These are phyloP conservation scores for Conger conger DNA, from an alignment of 2,113 vertebrate genomes.

Conservation along the genomic window DNA sequence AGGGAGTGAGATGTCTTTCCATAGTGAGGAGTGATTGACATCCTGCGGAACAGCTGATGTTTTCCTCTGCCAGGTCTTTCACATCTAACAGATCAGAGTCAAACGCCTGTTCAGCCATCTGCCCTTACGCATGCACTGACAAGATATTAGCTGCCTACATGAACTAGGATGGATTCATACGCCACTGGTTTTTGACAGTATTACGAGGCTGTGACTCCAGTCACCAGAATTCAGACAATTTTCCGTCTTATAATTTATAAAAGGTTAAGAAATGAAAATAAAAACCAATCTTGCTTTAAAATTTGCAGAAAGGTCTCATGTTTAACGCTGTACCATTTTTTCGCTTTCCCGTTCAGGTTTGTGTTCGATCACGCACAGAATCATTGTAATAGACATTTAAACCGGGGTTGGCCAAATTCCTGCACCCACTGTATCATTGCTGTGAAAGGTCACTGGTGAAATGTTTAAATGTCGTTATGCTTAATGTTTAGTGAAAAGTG, in stretches of 20 bases:
- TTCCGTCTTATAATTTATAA: too few relatives aligned
- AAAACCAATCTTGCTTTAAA: too few relatives aligned
- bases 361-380: too few relatives aligned
- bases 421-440: too few relatives aligned
- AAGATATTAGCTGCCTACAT: background rate
- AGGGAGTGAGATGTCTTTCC: background rate
- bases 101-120: conserved; percentile 24
- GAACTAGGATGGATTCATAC: background rate
- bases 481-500: conserved; percentile 29
- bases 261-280: too few relatives aligned
- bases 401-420: too few relatives aligned
- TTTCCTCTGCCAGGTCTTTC: background rate
- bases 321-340: too few relatives aligned
- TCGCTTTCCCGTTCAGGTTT: too few relatives aligned
- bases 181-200: background rate
- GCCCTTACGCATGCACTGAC: background rate
- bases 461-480: conserved; percentile 23
- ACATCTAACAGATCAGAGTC: background rate
- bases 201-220: background rate
- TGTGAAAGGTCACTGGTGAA: conserved; percentile 32
- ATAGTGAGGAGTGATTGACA: background rate
- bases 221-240: background rate
- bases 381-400: too few relatives aligned
- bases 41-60: background rate
- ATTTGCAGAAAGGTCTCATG: too few relatives aligned